Conservation (phyloP, 1,140 invertebrate genomes). For the roundworm (Caenorhabditis elegans) region DNA sequence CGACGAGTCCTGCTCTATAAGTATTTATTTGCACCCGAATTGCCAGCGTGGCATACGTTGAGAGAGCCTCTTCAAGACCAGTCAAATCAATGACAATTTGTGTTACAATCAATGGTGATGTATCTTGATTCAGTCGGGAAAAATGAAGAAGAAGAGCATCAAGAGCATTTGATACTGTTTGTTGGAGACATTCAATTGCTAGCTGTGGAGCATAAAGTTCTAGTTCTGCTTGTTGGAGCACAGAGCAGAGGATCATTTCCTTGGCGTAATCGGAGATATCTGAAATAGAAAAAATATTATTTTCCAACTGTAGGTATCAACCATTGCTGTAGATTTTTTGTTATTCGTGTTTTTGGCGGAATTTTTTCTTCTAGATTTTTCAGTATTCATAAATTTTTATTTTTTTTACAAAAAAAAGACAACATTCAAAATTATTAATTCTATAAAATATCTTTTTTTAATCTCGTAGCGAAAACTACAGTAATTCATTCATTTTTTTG, state of each 20-base stretch:
- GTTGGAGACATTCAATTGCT: conserved; percentile 32
- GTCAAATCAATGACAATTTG: conserved; percentile 43
- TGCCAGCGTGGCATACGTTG: neutral
- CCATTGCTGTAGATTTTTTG: neutral
- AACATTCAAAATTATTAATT: too few relatives aligned
- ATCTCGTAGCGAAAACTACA: too few relatives aligned
- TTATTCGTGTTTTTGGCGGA: too few relatives aligned
- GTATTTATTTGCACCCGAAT: conserved; percentile 34
- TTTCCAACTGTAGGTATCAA: too few relatives aligned
- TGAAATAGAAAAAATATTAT: conserved; percentile 39
- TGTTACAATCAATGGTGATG: neutral
- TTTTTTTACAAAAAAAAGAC: too few relatives aligned
- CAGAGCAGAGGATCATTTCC: conserved; percentile 61
- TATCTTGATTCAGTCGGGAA: neutral
- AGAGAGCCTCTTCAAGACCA: conserved; percentile 34
- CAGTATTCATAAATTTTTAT: too few relatives aligned
- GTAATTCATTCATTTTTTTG: too few relatives aligned
- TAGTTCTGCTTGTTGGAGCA: conserved; percentile 64
- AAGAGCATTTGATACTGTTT: conserved; percentile 12
- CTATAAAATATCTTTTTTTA: too few relatives aligned
- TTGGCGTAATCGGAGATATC: conserved; percentile 65
- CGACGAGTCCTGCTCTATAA: conserved; percentile 19
- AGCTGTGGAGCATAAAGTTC: conserved; percentile 56
- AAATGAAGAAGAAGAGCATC: conserved; percentile 11
- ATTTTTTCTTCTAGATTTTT: too few relatives aligned